A percentile compares a stretch with the other conserved stretches of the same genome.
phyloP scores from a whole-genome alignment of 2,797 vertebrate species.

The Trematomus bernacchii region DNA sequence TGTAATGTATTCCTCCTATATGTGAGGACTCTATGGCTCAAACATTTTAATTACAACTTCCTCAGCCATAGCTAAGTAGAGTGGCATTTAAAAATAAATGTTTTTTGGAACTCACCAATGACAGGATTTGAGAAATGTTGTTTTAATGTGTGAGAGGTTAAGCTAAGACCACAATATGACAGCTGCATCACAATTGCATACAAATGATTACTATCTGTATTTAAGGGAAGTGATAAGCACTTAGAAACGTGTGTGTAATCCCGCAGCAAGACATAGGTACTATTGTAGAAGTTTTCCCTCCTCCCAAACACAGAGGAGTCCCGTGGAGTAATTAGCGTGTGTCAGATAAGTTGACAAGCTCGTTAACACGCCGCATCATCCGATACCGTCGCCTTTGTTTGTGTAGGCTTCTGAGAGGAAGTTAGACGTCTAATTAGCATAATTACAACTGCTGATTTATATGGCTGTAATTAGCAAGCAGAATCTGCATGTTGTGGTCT shows the following conservation, averaged over 20 bases:
- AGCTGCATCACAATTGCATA: constrained; percentile 10
- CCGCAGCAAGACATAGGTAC: constrained; percentile 12
- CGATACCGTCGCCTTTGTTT: constrained; percentile 81
- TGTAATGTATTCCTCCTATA: constrained; percentile 1
- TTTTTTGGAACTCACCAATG: neutral
- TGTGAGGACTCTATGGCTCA: neutral
- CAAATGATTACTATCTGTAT: neutral
- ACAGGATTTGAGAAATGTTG: constrained; percentile 2
- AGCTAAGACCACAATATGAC: neutral
- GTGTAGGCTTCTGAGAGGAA: constrained; percentile 83
- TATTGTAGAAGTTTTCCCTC: too few relatives aligned
- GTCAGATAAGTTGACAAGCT: constrained; percentile 86
- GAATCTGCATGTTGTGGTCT: constrained; percentile 63
- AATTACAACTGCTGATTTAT: constrained; percentile 85
- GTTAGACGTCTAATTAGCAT: constrained; percentile 84
- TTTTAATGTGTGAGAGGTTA: neutral
- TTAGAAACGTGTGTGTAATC: constrained; percentile 13
- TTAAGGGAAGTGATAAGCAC: neutral
- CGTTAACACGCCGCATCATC: constrained; percentile 81
- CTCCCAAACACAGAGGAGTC: constrained; percentile 56
- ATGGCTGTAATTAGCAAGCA: constrained; percentile 79
- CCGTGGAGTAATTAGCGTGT: constrained; percentile 78
- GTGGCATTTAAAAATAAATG: constrained; percentile 13
- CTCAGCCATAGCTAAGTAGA: constrained; percentile 5
- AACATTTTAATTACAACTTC: constrained; percentile 16